Conservation (phyloP, 2,113 vertebrate genomes). For the Typhlomys cinereus region DNA sequence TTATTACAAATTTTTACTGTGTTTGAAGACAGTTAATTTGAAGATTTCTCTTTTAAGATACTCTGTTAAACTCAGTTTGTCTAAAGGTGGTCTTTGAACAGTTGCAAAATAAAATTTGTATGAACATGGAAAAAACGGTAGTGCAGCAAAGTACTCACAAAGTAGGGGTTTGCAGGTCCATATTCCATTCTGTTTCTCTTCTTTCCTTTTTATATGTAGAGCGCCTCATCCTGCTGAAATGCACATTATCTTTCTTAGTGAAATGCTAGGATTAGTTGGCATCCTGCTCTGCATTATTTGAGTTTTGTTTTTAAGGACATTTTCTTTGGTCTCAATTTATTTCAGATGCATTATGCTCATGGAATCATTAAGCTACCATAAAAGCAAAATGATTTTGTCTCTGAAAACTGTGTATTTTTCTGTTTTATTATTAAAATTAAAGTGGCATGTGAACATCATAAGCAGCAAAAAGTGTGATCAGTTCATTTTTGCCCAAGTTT, state of each 20-base stretch:
- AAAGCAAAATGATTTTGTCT: too few relatives aligned
- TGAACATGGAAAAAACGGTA: background rate
- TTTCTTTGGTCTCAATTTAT: too few relatives aligned
- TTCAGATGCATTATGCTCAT: too few relatives aligned
- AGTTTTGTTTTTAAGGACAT: background rate
- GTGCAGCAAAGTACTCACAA: background rate
- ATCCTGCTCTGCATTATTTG: background rate
- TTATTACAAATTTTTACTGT: too few relatives aligned
- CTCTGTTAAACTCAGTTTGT: background rate
- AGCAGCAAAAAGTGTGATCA: background rate
- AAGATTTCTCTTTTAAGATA: too few relatives aligned
- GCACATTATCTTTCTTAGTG: background rate
- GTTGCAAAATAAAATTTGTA: background rate
- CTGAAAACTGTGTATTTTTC: too few relatives aligned
- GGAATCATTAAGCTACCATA: too few relatives aligned
- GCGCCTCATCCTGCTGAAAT: background rate
- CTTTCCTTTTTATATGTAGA: background rate
- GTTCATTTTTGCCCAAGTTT: background rate
- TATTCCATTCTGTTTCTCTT: too few relatives aligned
- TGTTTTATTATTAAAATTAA: background rate
- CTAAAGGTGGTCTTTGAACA: background rate
- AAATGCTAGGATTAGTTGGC: background rate
- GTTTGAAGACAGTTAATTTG: too few relatives aligned
- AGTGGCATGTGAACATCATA: background rate
- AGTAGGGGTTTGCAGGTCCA: background rate